phyloP scores from a whole-genome alignment of 2,113 vertebrate genomes.

The Tiliqua scincoides region DNA sequence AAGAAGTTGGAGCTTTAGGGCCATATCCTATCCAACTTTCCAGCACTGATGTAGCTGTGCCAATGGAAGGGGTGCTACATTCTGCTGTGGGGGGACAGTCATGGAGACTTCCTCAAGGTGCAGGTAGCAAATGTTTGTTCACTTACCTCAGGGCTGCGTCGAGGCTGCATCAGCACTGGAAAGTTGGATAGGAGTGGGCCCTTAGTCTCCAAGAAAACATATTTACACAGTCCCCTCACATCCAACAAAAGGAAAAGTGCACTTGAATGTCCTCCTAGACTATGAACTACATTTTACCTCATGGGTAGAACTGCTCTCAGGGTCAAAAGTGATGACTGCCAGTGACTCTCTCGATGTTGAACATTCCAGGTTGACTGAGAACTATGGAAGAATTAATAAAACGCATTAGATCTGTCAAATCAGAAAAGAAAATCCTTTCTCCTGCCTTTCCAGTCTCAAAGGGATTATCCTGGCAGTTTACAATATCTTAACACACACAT shows the following conservation, averaged over 20 bases:
- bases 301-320: conserved; percentile 80
- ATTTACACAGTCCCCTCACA: neutral
- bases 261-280: neutral
- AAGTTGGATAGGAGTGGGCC: too few species aligned
- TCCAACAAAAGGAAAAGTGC: neutral
- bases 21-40: too few species aligned
- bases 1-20: neutral
- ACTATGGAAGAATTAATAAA: conserved; percentile 57
- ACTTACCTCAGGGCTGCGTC: too few species aligned
- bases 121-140: too few species aligned
- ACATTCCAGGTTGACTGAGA: conserved; percentile 57
- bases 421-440: neutral
- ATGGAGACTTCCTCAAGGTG: too few species aligned
- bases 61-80: too few species aligned
- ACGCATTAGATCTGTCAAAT: neutral
- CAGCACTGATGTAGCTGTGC: too few species aligned
- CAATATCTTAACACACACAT: too few species aligned
- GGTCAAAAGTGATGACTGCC: conserved; percentile 80
- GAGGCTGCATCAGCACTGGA: too few species aligned
- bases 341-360: conserved; percentile 72
- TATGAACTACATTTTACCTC: conserved; percentile 74
- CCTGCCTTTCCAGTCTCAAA: too few species aligned
- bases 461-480: too few species aligned
- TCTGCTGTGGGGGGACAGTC: too few species aligned
- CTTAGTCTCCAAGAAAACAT: neutral